These are phyloP conservation scores for Sigmodon hispidus DNA, from an alignment of 2,113 vertebrate species.

Conservation along the genomic window DNA sequence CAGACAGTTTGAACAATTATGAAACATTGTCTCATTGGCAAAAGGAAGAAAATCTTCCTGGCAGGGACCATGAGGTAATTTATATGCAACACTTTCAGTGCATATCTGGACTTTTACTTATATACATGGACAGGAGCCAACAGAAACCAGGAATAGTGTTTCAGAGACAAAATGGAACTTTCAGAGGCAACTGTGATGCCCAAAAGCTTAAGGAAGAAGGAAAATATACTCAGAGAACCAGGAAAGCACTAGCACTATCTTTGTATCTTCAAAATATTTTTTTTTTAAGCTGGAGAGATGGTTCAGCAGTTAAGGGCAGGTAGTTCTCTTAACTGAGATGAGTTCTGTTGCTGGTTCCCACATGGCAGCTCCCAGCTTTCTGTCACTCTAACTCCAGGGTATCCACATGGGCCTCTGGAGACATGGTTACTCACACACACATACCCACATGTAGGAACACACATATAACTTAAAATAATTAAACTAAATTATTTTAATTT, in stretches of 20 bases:
- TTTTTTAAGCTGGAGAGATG: background rate
- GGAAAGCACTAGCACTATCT: background rate
- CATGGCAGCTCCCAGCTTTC: background rate
- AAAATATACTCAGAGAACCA: background rate
- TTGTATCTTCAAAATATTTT: background rate
- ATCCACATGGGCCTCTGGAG: no score
- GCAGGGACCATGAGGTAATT: conserved; percentile 2
- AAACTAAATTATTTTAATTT: background rate
- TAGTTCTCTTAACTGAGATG: background rate
- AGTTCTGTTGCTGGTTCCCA: background rate
- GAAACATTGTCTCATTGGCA: conserved; percentile 48
- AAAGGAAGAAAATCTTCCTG: conserved; percentile 51
- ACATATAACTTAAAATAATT: background rate
- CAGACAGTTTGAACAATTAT: conserved; percentile 58
- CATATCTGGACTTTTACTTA: conserved; percentile 41
- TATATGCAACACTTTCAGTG: conserved; percentile 45
- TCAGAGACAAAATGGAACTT: conserved; percentile 39
- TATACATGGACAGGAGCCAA: background rate
- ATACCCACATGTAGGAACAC: background rate
- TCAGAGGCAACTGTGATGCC: conserved; percentile 13
- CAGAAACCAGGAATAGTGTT: conserved; percentile 46
- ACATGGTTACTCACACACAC: background rate
- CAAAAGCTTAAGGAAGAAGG: background rate
- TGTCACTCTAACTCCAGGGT: background rate
- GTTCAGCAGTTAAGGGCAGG: background rate